Evolutionary conservation across 2,888 invertebrate genomes (phyloP).

Genomic region (Mylabris sibirica): DNA sequence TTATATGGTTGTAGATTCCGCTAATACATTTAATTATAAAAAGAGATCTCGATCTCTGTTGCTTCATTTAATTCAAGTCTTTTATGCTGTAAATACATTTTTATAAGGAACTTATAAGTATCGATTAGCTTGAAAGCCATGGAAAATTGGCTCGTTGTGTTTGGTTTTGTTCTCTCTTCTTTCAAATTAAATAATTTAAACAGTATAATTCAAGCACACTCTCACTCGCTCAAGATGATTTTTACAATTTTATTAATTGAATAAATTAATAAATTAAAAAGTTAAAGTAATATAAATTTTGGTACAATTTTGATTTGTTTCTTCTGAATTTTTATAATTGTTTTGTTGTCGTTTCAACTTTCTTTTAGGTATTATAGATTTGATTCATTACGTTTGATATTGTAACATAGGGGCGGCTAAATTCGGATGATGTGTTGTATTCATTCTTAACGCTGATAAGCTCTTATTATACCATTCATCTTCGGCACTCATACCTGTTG

Average conservation of each 20-base stretch:
- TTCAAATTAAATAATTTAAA: neutral
- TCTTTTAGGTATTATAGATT: neutral
- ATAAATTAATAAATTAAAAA: neutral
- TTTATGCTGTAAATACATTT: slow-evolving; percentile 14
- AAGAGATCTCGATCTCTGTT: slow-evolving; percentile 2
- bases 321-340: neutral
- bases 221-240: neutral
- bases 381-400: slow-evolving; percentile 88
- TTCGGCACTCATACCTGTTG: slow-evolving; percentile 87
- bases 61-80: slow-evolving; percentile 12
- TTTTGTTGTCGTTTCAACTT: neutral
- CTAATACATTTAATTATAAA: slow-evolving; percentile 30
- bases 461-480: slow-evolving; percentile 99
- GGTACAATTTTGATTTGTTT: slow-evolving; percentile 26
- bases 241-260: slow-evolving; percentile 5
- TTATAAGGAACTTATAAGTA: slow-evolving; percentile 29
- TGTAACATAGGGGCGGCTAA: slow-evolving; percentile 96
- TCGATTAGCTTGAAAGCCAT: slow-evolving; percentile 33
- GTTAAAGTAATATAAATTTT: slow-evolving; percentile 13
- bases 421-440: slow-evolving; percentile 94
- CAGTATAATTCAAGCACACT: neutral
- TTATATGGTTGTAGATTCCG: slow-evolving; percentile 25
- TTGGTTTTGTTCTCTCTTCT: neutral
- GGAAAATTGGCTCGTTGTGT: slow-evolving; percentile 36
- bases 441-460: slow-evolving; percentile 95